Conservation (phyloP, 2,113 vertebrate species). For the Dasyornis broadbenti region DNA sequence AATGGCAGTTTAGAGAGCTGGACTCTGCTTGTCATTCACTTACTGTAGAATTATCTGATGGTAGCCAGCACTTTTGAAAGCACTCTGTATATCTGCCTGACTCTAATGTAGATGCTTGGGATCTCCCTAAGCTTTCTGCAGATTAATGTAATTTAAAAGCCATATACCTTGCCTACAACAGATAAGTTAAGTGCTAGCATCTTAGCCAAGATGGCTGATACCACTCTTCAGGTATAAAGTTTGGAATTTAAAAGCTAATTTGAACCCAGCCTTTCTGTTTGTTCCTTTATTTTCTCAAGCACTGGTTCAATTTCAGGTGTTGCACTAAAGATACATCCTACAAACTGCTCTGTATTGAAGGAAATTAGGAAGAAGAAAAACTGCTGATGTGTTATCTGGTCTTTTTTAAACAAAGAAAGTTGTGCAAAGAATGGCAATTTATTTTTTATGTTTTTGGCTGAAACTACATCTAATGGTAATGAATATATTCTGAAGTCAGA, state of each 20-base stretch:
- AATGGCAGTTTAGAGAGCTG: not conserved
- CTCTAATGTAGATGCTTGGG: not conserved
- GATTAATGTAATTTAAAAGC: not conserved
- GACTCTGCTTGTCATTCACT: not conserved
- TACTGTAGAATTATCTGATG: not conserved
- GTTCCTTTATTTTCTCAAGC: not conserved
- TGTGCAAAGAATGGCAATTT: not conserved
- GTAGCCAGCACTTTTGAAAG: not conserved
- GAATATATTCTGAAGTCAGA: not conserved
- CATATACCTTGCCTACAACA: not conserved
- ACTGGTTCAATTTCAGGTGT: not conserved
- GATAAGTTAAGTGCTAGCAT: not conserved
- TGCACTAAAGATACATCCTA: not conserved
- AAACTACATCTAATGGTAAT: not conserved
- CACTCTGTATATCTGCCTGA: not conserved
- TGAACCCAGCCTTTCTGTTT: not conserved
- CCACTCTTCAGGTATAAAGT: not conserved
- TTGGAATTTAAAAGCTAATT: not conserved
- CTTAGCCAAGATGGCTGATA: not conserved
- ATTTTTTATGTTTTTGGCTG: not conserved
- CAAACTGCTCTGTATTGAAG: not conserved
- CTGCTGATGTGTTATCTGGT: not conserved
- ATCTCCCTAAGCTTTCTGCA: not conserved
- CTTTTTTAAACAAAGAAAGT: not conserved
- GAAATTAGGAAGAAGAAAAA: not conserved